These are phyloP conservation scores for Aphelocoma coerulescens DNA, from an alignment of 2,113 vertebrate genomes.

Conservation along the genomic window DNA sequence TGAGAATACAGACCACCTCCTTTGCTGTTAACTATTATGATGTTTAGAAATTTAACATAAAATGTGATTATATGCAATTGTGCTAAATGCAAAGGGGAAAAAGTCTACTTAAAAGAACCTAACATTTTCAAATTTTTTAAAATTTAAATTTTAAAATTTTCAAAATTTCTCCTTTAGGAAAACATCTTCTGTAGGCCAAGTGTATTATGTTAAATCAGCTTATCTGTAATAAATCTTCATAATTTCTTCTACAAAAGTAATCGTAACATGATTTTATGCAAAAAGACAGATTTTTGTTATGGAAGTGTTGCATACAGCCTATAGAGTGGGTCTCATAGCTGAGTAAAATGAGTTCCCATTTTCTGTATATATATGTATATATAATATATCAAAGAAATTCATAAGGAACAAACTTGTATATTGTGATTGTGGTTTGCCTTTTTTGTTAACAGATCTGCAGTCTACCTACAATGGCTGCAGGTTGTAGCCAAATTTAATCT, in stretches of 20 bases:
- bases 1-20: not conserved
- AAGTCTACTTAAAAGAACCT: not conserved
- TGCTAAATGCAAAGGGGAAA: not conserved
- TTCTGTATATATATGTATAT: not conserved
- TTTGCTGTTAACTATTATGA: not conserved
- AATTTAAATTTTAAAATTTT: not conserved
- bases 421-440: not conserved
- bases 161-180: not conserved
- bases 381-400: not conserved
- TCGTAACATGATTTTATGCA: not conserved
- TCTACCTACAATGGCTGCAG: not conserved
- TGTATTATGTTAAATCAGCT: not conserved
- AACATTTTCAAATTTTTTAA: not conserved
- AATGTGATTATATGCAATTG: not conserved
- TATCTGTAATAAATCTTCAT: not conserved
- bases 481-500: conserved; percentile 40
- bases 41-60: not conserved
- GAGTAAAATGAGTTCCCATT: not conserved
- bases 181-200: not conserved
- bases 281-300: not conserved
- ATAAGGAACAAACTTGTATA: not conserved
- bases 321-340: not conserved
- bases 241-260: not conserved
- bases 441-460: conserved; percentile 17
- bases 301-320: not conserved